These are phyloP conservation scores for Pristionchus japonicus DNA, from an alignment of 2,888 invertebrate genomes.

Conservation along the genomic window DNA sequence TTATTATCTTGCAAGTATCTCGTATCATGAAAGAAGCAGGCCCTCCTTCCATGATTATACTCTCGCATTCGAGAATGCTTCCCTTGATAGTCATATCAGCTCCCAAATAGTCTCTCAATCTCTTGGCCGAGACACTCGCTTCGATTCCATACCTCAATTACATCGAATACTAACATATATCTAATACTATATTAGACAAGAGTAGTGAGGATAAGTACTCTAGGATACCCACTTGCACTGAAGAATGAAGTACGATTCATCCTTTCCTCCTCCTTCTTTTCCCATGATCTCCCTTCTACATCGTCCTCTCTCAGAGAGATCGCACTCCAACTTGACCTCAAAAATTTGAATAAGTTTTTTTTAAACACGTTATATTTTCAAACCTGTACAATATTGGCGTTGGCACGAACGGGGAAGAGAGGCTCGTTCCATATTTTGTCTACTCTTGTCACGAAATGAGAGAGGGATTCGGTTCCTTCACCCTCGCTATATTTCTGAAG, in stretches of 20 bases:
- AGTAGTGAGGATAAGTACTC: too few species aligned
- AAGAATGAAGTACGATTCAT: background rate
- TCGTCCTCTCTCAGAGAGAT: background rate
- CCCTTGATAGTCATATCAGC: background rate
- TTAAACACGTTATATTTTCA: background rate
- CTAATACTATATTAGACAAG: too few species aligned
- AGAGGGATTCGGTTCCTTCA: background rate
- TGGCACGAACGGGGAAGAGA: background rate
- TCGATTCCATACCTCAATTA: slow-evolving; percentile 13
- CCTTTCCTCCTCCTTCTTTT: background rate
- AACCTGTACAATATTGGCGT: background rate
- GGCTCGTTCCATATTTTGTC: background rate
- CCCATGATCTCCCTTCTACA: background rate
- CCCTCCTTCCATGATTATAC: slow-evolving; percentile 14
- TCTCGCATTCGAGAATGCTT: background rate
- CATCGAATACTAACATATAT: too few species aligned
- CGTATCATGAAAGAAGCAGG: background rate
- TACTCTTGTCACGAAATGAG: background rate
- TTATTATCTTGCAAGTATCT: slow-evolving; percentile 25
- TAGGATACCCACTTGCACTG: slow-evolving; percentile 38
- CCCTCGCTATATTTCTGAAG: background rate
- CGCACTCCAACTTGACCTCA: slow-evolving; percentile 14
- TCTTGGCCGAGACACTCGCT: background rate
- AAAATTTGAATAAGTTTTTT: background rate
- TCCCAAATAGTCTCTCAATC: background rate